Evolutionary conservation across 35 echinoderm and acorn worm species (phyloP), one percentile per base, ranked within the genome.

Genomic region (Lytechinus pictus): DNA sequence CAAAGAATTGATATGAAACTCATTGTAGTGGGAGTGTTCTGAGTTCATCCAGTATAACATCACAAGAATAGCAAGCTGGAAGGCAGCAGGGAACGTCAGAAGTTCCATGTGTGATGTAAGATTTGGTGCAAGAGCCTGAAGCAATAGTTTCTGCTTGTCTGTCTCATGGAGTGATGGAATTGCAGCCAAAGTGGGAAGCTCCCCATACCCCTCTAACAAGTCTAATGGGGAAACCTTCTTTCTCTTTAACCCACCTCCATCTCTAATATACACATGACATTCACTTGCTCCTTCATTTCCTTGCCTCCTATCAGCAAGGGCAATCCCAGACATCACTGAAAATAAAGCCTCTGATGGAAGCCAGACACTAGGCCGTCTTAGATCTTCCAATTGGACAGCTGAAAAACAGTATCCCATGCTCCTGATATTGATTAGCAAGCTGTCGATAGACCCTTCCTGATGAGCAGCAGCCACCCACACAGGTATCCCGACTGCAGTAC

Each of bases 31-130:
- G 5, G 89, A 55, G 54, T 87, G 14, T 11, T 71, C 61, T 33
- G 87, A 57, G n/a, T 87, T 95, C 55, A 97, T 92, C 94, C 96
- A 97, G 72, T 93, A 87, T 9, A 93, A 1, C 9, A 94, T 97
- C 21, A 60, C 94, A 9, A 95, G 3, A 9, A 95, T 27, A 10
- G 92, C 96, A 3, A 97, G 87, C 29, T 97, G 96, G 54, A 97
- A 97, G 54, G 21, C 55, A 57, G 57, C 33, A 52, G 94, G 96
- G 29, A 97, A 60, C n/a, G 53, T 19, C 10, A 14, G 53, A 3
- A 97, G 11, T 10, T 95, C 88, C 58, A 93, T 58, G n/a, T 92
- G 55, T 11, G 24, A 56, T 54, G 24, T 28, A 93, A 57, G 54
- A 28, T 14, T 58, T 27, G 96, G 94, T 10, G 91, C 33, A 28